A percentile compares a stretch with the other conserved stretches of the same genome.
Evolutionary conservation across 2,797 vertebrate species (phyloP).

Genomic region (Squalus acanthias): DNA sequence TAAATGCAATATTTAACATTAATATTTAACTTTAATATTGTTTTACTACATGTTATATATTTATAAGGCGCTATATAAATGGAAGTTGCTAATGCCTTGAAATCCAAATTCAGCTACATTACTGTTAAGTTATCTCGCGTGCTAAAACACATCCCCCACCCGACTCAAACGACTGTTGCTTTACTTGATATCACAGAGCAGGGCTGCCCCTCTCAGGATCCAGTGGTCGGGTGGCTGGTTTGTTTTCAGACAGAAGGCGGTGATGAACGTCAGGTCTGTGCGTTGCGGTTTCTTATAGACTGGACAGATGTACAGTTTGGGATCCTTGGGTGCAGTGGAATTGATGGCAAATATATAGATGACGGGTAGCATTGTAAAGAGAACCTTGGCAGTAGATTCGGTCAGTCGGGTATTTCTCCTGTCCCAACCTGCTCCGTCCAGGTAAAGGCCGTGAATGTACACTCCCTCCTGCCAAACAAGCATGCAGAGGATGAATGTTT

Average conservation of each 20-base stretch:
- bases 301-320: conserved; percentile 69
- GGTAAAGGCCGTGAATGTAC: conserved; percentile 68
- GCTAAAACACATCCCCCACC: background rate
- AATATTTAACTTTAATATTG: background rate
- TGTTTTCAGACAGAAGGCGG: conserved; percentile 62
- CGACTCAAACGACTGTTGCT: background rate
- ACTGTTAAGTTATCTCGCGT: background rate
- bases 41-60: background rate
- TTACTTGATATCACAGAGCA: conserved; percentile 73
- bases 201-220: conserved; percentile 73
- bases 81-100: background rate
- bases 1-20: background rate
- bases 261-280: conserved; percentile 72
- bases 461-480: conserved; percentile 64
- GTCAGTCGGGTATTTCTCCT: conserved; percentile 57
- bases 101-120: background rate
- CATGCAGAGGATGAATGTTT: background rate
- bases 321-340: conserved; percentile 59
- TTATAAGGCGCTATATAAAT: background rate
- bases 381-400: conserved; percentile 69
- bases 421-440: conserved; percentile 77
- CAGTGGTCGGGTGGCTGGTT: conserved; percentile 67
- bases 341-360: conserved; percentile 71
- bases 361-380: conserved; percentile 67
- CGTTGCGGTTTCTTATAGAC: conserved; percentile 74